These are phyloP conservation scores for Brenthis ino DNA, from an alignment of 2,888 invertebrate species.

Conservation along the genomic window DNA sequence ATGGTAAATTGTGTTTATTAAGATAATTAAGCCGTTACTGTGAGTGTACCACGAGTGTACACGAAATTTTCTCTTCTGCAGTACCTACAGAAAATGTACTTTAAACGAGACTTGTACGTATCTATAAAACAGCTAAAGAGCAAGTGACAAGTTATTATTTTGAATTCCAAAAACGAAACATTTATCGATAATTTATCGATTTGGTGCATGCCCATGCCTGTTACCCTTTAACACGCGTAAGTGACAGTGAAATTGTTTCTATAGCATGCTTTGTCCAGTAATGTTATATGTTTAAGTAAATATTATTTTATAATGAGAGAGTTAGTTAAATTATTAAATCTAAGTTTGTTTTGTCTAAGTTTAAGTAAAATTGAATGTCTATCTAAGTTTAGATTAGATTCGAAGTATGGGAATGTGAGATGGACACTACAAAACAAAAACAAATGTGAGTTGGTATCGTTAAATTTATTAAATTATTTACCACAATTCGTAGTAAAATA, in stretches of 20 bases:
- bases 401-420: conserved; percentile 39
- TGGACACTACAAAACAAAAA: conserved; percentile 69
- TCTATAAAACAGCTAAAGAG: too few species aligned
- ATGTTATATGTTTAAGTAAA: neutral
- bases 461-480: neutral
- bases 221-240: conserved; percentile 1
- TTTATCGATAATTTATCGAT: conserved; percentile 18
- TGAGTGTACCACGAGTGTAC: too few species aligned
- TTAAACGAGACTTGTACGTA: too few species aligned
- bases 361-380: conserved; percentile 25
- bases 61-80: too few species aligned
- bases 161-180: too few species aligned
- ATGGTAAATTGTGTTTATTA: too few species aligned
- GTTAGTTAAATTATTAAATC: conserved; percentile 7
- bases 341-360: conserved; percentile 19
- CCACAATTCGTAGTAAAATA: too few species aligned
- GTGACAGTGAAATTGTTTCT: conserved; percentile 10
- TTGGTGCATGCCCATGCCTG: neutral
- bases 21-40: too few species aligned
- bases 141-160: too few species aligned
- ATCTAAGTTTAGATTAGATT: conserved; percentile 38
- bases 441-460: conserved; percentile 61
- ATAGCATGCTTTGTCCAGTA: neutral
- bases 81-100: too few species aligned
- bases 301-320: conserved; percentile 2